phyloP scores from a whole-genome alignment of 2,113 vertebrate genomes.

The Notarius lentiginosus region DNA sequence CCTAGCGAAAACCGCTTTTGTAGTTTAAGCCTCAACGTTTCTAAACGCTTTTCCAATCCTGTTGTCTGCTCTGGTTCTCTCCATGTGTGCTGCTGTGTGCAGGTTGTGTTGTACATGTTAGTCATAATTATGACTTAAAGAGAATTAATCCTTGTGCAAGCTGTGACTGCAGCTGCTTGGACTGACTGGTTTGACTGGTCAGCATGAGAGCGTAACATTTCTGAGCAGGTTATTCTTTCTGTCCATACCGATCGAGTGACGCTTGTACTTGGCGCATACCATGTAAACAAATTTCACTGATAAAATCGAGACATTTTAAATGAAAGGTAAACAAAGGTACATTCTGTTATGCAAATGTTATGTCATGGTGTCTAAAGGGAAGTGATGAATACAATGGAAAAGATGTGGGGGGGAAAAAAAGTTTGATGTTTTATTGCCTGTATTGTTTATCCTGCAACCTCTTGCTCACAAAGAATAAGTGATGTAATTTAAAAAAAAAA shows the following conservation, averaged over 20 bases:
- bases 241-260: neutral
- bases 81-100: neutral
- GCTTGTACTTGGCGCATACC: neutral
- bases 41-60: neutral
- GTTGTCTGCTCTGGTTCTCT: conserved; percentile 1
- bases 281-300: neutral
- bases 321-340: neutral
- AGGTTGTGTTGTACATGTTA: neutral
- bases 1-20: neutral
- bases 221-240: neutral
- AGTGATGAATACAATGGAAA: neutral
- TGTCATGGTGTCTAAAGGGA: neutral
- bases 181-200: neutral
- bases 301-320: neutral
- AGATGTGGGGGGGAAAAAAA: neutral
- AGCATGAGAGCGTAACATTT: neutral
- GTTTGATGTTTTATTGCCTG: neutral
- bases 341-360: neutral
- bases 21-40: neutral
- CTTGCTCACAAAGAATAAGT: neutral
- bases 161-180: neutral
- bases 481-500: conserved; percentile 13
- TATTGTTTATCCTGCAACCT: neutral
- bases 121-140: too few relatives aligned
- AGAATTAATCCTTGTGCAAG: neutral